Evolutionary conservation across 1,140 invertebrate genomes (phyloP), one percentile per base, ranked within the genome.

Genomic region (Sweltsa coloradensis): DNA sequence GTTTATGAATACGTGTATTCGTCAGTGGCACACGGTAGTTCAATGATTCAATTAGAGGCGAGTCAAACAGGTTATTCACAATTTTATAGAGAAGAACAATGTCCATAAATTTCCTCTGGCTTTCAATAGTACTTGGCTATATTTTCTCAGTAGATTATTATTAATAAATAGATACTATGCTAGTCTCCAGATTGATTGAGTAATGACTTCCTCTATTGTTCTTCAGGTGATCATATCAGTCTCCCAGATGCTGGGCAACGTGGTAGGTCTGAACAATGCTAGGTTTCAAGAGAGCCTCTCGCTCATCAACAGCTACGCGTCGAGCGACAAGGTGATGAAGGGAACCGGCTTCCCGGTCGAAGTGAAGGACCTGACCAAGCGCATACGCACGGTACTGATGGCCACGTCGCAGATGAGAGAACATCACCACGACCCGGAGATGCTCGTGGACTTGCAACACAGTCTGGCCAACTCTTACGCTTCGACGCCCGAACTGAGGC

Each of bases 391-490:
- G 0, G 91, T 97, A 9, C 70, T 97, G 7, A 91, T 92, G 73
- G 92, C 93, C 2, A 93, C 92, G 0, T 82, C 87, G 2, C 85
- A 93, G 58, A 88, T 97, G 78, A 79, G 86, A 43, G 89, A 89
- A 57, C 79, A 90, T 59, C 72, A 85, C 55, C 80, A 83, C 52
- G 91, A 96, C 66, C 86, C 90, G 9, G 89, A 95, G 61, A 83
- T 91, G 67, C 60, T 96, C 46, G 79, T 92, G 0, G 92, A 97
- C 66, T 70, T 97, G 27, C 91, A 97, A 64, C 83, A 95, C 60
- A 89, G 88, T 55, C 67, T 97, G 41, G 93, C 93, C 1, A 89
- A 92, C 62, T 92, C 88, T 1, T 97, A 96, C 63, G 85, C 91
- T 36, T 91, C 88, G 43, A 96, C 90, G 0, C 90, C 92, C 3